A percentile compares a stretch with the other conserved stretches of the same genome.
phyloP scores from a whole-genome alignment of 2,797 vertebrate species.

The Hemitrygon akajei region DNA sequence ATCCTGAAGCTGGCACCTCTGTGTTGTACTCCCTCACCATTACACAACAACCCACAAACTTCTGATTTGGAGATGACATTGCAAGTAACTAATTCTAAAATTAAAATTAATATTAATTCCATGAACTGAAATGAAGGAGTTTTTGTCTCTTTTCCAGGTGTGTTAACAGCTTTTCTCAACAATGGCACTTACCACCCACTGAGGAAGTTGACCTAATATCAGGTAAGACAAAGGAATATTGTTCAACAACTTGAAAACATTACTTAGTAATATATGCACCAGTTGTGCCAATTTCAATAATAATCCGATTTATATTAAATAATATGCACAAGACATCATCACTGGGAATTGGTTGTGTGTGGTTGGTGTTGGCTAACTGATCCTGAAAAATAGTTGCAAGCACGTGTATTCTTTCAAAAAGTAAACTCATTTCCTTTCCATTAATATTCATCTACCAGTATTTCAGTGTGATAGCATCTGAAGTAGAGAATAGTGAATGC shows the following conservation, averaged over 20 bases:
- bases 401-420: neutral
- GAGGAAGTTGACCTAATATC: neutral
- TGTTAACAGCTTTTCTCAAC: neutral
- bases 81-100: neutral
- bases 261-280: neutral
- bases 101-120: neutral
- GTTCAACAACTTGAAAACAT: neutral
- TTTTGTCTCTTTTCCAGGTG: neutral
- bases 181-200: neutral
- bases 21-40: too few species aligned
- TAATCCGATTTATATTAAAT: neutral
- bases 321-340: neutral
- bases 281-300: neutral
- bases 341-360: neutral
- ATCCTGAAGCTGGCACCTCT: too few species aligned
- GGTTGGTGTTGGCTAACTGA: neutral
- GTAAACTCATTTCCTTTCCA: neutral
- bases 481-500: neutral
- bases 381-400: neutral
- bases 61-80: too few species aligned
- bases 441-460: neutral
- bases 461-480: neutral
- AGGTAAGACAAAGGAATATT: neutral
- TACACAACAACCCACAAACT: too few species aligned
- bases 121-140: neutral